Percentiles rank a stretch among this genome's conserved stretches.
Evolutionary conservation across 2,797 vertebrate species (phyloP).

Genomic region (Tenualosa thibaudeaui): DNA sequence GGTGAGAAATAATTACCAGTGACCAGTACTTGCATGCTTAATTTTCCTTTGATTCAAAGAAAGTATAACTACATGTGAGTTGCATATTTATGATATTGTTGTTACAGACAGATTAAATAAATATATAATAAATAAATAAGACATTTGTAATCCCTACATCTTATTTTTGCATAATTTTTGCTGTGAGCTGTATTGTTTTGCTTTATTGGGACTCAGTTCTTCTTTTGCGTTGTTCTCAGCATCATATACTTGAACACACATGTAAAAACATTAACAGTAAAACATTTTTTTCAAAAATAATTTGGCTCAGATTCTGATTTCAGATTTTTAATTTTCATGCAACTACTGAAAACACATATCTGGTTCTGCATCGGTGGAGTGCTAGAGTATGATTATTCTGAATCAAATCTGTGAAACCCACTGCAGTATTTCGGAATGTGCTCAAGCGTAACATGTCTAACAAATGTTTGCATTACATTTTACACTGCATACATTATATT

Average conservation of each 20-base stretch:
- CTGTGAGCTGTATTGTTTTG: background rate
- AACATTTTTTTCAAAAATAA: background rate
- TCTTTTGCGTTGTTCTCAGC: background rate
- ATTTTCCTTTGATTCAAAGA: background rate
- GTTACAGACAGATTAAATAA: background rate
- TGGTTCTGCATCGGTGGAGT: no score
- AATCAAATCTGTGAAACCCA: background rate
- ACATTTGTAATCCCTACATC: background rate
- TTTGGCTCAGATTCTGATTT: no score
- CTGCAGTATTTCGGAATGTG: background rate
- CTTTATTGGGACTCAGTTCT: background rate
- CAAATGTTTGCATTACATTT: background rate
- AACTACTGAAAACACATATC: background rate
- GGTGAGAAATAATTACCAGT: constrained; percentile 29
- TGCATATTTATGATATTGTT: background rate
- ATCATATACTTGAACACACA: background rate
- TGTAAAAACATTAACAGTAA: background rate
- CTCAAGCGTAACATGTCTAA: background rate
- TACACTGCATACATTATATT: no score
- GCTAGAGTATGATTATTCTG: no score
- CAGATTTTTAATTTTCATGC: no score
- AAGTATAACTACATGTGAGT: background rate
- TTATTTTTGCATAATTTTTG: no score
- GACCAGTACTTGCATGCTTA: background rate
- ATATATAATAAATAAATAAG: background rate